Evolutionary conservation across 2,888 invertebrate genomes (phyloP), one percentile per base, ranked within the genome.

Genomic region (Epistrophe grossulariae): DNA sequence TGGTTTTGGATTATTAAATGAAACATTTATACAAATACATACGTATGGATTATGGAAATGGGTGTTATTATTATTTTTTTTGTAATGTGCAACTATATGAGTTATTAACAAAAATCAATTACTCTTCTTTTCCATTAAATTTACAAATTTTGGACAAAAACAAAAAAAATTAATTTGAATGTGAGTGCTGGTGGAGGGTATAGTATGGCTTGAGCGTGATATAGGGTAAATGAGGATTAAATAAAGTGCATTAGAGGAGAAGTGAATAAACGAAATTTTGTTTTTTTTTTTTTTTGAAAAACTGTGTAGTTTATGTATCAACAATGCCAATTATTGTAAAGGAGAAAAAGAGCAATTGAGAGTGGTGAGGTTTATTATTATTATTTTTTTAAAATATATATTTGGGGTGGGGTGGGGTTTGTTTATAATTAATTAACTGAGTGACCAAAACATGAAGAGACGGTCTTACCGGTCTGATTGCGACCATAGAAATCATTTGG

Each of bases 401-500:
- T 31, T 31, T 31, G 4, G 19, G 50, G 19, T 4, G 24, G 11
- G 52, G 8, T 24, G 52, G 24, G 28, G 11, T 40, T 43, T 38
- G 59, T 70, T 70, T 68, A 43, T 74, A 57, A 28, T 57, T 76
- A 50, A 8, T 55, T 31, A 55, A 74, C 70, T 79, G 78, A 55
- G 74, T 78, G 85, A 78, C 85, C 81, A 85, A 85, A 68, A 85
- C 87, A 81, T 84, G 88, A 81, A 79, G 81, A 77, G 82, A 80
- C 81, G 88, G 77, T 91, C 93, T 93, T 93, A 93, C 93, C 93
- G 92, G 91, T 92, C 92, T 92, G 93, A 88, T 90, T 88, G 88
- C 91, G 91, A 92, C 90, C 92, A 93, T 92, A 93, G 90, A 91
- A 92, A 91, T 93, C 93, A 91, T 91, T 92, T 89, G 89, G 89